Evolutionary conservation across 2,113 vertebrate species (phyloP), one percentile per base, ranked within the genome.

Genomic region (Albula goreensis): DNA sequence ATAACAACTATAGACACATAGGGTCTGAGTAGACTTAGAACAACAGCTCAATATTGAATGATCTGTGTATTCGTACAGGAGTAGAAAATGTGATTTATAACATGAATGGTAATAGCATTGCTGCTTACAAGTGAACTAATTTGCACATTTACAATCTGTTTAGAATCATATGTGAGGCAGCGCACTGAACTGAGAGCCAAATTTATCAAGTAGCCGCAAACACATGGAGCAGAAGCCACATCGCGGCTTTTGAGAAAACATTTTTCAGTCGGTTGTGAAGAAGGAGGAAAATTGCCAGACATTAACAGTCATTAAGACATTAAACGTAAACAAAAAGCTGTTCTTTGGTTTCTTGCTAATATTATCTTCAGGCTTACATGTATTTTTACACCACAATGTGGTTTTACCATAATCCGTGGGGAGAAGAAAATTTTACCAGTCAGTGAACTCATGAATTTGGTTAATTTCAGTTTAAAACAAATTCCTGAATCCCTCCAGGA

Each of bases 311-410:
- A 66, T 66, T 83, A 70, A n/a, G 70, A 51, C 60, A 70, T 48
- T 57, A n/a, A 22, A 19, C 60, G 50, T 51, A 83, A 49, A n/a
- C 8, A 53, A 41, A 60, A 31, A 22, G 25, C 51, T 31, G n/a
- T 48, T 53, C 22, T 60, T 82, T 82, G 81, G 81, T 82, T 82
- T 82, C 81, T 25, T 57, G 53, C 60, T 82, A 60, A 82, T 17
- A 82, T 82, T 48, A 82, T 60, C 2, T 82, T 60, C 57, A 60
- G 25, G 4, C 53, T 10, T 82, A 82, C 31, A 82, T 60, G 51
- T 60, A 57, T 57, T 41, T 82, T 81, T 80, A 50, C 49, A 50
- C 50, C 17, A 52, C 17, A 53, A 19, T 81, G 50, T 22, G 80
- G 78, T 51, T 81, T 81, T 25, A 41, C 31, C 31, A 41, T 41